A percentile compares a stretch with the other conserved stretches of the same genome.
Evolutionary conservation across 2,888 invertebrate genomes (phyloP).

Genomic region (Melieria picta): DNA sequence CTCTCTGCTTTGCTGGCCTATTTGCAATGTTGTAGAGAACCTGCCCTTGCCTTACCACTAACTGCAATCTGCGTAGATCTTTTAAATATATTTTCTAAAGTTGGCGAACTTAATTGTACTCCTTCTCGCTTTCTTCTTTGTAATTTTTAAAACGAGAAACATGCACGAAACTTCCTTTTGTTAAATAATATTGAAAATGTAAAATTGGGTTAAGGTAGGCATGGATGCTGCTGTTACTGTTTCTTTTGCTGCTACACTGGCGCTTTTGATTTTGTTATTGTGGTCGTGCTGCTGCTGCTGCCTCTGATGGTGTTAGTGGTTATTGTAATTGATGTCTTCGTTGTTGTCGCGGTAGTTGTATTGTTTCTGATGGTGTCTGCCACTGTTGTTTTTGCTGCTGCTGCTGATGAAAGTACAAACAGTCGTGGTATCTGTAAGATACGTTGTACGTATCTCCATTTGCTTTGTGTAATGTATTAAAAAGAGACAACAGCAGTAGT

Average conservation of each 20-base stretch:
- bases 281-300: constrained; percentile 14
- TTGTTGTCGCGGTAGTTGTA: constrained; percentile 1
- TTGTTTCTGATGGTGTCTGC: constrained; percentile 19
- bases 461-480: constrained; percentile 17
- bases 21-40: no score
- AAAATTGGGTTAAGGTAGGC: constrained; percentile 63
- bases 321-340: constrained; percentile 10
- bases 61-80: no score
- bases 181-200: constrained; percentile 56
- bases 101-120: no score
- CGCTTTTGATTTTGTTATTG: not conserved
- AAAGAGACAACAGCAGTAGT: constrained; percentile 22
- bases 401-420: constrained; percentile 32
- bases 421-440: constrained; percentile 33
- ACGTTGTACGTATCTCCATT: constrained; percentile 32
- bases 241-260: not conserved
- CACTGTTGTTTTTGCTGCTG: constrained; percentile 4
- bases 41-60: no score
- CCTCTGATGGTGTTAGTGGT: constrained; percentile 7
- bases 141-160: no score
- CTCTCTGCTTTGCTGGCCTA: no score
- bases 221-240: constrained; percentile 20
- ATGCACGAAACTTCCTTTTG: constrained; percentile 50
- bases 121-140: no score
- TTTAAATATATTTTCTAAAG: no score